Percentiles rank a stretch among this genome's conserved stretches.
Conservation (phyloP, 1,140 invertebrate species). For the Diachasmimorpha longicaudata region DNA sequence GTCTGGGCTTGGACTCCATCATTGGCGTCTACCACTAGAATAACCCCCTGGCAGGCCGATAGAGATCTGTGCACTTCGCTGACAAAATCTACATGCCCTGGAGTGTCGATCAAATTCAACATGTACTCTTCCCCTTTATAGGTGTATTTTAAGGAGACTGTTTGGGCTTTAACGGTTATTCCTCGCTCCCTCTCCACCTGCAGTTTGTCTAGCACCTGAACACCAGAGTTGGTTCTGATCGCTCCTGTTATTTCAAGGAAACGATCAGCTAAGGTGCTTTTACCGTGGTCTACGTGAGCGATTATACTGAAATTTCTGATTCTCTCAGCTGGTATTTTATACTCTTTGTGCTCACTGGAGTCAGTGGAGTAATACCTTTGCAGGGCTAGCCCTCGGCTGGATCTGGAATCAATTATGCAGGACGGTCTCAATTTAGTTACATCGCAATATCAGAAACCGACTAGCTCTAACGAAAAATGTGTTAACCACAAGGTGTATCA, state of each 20-base stretch:
- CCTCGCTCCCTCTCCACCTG: slow-evolving; percentile 93
- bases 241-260: slow-evolving; percentile 89
- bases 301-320: slow-evolving; percentile 97
- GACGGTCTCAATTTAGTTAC: too few relatives aligned
- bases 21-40: slow-evolving; percentile 95
- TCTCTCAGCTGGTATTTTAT: slow-evolving; percentile 67
- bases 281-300: slow-evolving; percentile 98
- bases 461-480: too few relatives aligned
- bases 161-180: slow-evolving; percentile 98
- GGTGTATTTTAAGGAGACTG: slow-evolving; percentile 85
- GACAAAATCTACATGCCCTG: slow-evolving; percentile 98
- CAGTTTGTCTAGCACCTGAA: slow-evolving; percentile 87
- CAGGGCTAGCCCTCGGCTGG: neutral
- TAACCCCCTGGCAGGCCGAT: slow-evolving; percentile 91
- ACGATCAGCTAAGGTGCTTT: slow-evolving; percentile 93
- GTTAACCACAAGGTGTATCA: too few relatives aligned
- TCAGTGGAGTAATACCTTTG: slow-evolving; percentile 35
- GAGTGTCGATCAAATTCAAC: slow-evolving; percentile 98
- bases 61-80: slow-evolving; percentile 95
- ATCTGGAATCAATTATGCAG: neutral
- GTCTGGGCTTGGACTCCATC: slow-evolving; percentile 98
- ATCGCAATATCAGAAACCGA: too few relatives aligned
- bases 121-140: slow-evolving; percentile 76
- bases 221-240: slow-evolving; percentile 71
- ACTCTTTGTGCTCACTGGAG: slow-evolving; percentile 32